Evolutionary conservation across 2,888 invertebrate species (phyloP), one percentile per base, ranked within the genome.

Genomic region (Cosmorhoe ocellata): DNA sequence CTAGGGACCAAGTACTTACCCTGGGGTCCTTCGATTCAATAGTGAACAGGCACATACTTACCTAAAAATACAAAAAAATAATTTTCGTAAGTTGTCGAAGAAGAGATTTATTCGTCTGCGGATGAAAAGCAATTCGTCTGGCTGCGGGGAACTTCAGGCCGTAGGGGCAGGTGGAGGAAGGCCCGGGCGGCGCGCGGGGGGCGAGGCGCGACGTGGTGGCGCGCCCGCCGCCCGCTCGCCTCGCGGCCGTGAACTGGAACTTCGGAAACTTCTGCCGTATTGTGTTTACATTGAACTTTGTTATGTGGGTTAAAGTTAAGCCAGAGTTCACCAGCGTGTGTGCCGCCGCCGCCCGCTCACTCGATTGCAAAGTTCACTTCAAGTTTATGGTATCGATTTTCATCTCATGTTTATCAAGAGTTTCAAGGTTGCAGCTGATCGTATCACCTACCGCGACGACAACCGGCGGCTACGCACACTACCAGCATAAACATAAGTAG

Each of bases 271-370:
- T 87, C 81, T 79, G 79, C 78, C 84, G 85, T 88, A 89, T 90
- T 89, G 89, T 90, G 90, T 90, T 90, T 90, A 89, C 89, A 89
- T 87, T 87, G 82, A 90, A 90, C 90, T 90, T 89, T 87, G 89
- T 89, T 88, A 90, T 90, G 87, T 90, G 89, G 90, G 90, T 90
- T 90, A 90, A 90, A 90, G 90, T 90, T 85, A 89, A 90, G 80
- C 80, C 79, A 79, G 89, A 90, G 89, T 90, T 89, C 87, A 82
- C 74, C 74, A 74, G 71, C 84, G 86, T 88, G 81, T 88, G 89
- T 87, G 86, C 74, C 79, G 76, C 73, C n/a, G n/a, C 71, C 76
- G 79, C 77, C 79, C 79, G 73, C n/a, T n/a, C n/a, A 75, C 83
- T 84, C 83, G 74, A 85, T 87, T 81, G 81, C 80, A 79, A 88